Conservation (phyloP, 2,113 vertebrate species). For the Egretta garzetta region DNA sequence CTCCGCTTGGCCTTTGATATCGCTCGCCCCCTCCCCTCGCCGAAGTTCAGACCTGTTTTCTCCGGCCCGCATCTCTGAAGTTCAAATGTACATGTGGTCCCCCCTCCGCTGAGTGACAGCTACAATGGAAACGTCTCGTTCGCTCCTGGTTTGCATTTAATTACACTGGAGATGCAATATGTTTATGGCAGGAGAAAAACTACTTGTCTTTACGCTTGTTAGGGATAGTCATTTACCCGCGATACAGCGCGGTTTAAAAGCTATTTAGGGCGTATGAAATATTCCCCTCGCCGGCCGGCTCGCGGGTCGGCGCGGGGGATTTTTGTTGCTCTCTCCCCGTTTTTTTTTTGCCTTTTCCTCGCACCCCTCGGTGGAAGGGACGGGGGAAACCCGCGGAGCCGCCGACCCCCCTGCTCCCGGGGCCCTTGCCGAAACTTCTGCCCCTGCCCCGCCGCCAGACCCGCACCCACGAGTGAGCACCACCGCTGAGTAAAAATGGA, state of each 20-base stretch:
- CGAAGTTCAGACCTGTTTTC: conserved; percentile 72
- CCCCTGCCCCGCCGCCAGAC: neutral
- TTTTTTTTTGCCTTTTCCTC: neutral
- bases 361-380: neutral
- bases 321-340: neutral
- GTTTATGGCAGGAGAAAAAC: conserved; percentile 70
- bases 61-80: conserved; percentile 65
- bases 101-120: conserved; percentile 68
- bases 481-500: too few relatives aligned
- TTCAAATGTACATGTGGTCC: conserved; percentile 73
- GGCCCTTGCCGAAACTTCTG: neutral
- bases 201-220: conserved; percentile 60
- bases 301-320: neutral
- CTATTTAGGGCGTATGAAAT: conserved; percentile 15
- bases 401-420: neutral
- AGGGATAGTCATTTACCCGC: conserved; percentile 44
- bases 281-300: neutral
- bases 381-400: neutral
- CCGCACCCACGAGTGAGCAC: neutral
- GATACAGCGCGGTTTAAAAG: conserved; percentile 34
- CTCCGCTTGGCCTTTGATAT: neutral
- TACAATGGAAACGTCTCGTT: conserved; percentile 73
- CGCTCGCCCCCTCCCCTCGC: conserved; percentile 21
- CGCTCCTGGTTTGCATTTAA: conserved; percentile 73
- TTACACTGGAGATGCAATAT: conserved; percentile 66